Evolutionary conservation across 2,888 invertebrate genomes (phyloP), one percentile per base, ranked within the genome.

Genomic region (Atrina japonica): DNA sequence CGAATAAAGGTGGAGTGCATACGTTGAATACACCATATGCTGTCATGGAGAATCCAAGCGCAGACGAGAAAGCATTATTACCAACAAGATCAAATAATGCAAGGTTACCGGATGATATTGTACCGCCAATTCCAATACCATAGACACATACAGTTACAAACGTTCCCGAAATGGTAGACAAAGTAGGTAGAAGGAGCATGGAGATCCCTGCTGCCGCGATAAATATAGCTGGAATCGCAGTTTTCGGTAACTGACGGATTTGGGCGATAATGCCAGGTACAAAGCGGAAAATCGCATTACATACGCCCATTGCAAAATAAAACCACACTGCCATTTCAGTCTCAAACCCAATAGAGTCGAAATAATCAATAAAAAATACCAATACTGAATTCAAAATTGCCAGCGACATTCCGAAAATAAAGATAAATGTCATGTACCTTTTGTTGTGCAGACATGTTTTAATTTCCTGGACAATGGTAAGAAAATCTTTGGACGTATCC

Each of bases 21-120:
- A 52, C 43, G 25, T 63, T 67, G 7, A 43, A 21, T 9, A 67
- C 30, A 5, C 71, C 67, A 1, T n/a, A 7, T 7, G 43, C 11
- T 9, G 63, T 58, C 25, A 72, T 18, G 3, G 29, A 6, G 1
- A 66, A 45, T 9, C 71, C 71, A 23, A 63, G 41, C 11, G 29
- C 66, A 3, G 58, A 61, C n/a, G 71, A 55, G 18, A 67, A 72
- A 25, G 50, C 35, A 25, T 59, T 40, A 5, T 21, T 43, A 27
- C 71, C 71, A 5, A 63, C 67, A 0, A 72, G 58, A n/a, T 66
- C 45, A 16, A 72, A 5, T 7, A 63, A 67, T 6, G 66, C 43
- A 11, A 72, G 27, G 2, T 52, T 35, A 5, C 61, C 6, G 3
- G 52, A 35, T 16, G 71, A 43, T 3, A 67, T 47, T 18, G 52